phyloP scores from a whole-genome alignment of 2,113 vertebrate species.

The Phrynosoma platyrhinos region DNA sequence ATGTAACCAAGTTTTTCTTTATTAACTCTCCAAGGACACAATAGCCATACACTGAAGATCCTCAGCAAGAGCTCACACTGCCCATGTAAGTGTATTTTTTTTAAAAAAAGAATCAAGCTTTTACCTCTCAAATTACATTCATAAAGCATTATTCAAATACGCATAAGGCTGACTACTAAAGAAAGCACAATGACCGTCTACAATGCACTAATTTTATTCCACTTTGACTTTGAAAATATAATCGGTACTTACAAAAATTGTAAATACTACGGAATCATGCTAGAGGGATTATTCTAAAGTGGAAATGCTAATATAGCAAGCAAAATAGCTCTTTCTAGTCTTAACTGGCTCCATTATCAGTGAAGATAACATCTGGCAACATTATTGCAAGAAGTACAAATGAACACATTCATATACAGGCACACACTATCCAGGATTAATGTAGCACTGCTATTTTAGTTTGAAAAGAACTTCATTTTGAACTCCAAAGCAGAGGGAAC shows the following conservation, averaged over 20 bases:
- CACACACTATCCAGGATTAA: slow-evolving; percentile 52
- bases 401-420: background rate
- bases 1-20: slow-evolving; percentile 66
- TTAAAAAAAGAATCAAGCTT: slow-evolving; percentile 70
- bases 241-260: slow-evolving; percentile 79
- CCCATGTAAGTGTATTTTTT: slow-evolving; percentile 71
- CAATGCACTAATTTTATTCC: slow-evolving; percentile 82
- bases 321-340: slow-evolving; percentile 75
- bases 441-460: slow-evolving; percentile 38
- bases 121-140: slow-evolving; percentile 78
- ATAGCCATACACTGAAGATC: slow-evolving; percentile 70
- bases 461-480: slow-evolving; percentile 44
- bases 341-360: slow-evolving; percentile 74
- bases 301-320: slow-evolving; percentile 76
- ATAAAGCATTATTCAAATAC: slow-evolving; percentile 78
- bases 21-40: slow-evolving; percentile 66
- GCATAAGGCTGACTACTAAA: slow-evolving; percentile 72
- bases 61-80: slow-evolving; percentile 72
- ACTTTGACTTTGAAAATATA: slow-evolving; percentile 82
- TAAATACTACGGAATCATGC: slow-evolving; percentile 79
- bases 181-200: slow-evolving; percentile 73
- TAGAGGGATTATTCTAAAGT: slow-evolving; percentile 79
- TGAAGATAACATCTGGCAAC: slow-evolving; percentile 71
- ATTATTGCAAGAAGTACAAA: slow-evolving; percentile 55
- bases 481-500: background rate